Evolutionary conservation across 2,113 vertebrate genomes (phyloP).

Genomic region (Engraulis encrasicolus): DNA sequence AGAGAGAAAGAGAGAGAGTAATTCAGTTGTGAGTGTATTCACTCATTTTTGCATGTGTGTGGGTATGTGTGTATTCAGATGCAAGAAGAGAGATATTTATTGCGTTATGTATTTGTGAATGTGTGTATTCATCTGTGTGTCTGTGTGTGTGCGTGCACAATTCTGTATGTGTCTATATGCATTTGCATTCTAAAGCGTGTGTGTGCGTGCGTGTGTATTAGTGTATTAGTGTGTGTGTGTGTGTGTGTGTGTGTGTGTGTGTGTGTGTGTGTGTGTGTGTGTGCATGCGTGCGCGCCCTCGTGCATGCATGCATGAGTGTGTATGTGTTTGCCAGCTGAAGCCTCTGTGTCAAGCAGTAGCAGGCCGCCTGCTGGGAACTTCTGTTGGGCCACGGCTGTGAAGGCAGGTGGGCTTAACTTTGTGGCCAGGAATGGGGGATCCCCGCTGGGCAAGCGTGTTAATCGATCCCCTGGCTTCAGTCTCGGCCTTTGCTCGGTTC

Average conservation of each 20-base stretch:
- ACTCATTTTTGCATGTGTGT: too few species aligned
- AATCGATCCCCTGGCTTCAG: conserved; percentile 72
- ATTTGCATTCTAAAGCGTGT: background rate
- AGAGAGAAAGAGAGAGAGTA: too few species aligned
- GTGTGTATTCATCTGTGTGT: too few species aligned
- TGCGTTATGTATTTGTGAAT: too few species aligned
- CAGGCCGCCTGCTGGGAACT: conserved; percentile 8
- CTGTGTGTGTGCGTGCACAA: too few species aligned
- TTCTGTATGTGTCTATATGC: too few species aligned
- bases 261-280: background rate
- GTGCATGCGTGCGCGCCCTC: background rate
- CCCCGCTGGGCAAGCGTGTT: conserved; percentile 67
- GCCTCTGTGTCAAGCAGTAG: conserved; percentile 6
- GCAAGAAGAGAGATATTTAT: too few species aligned
- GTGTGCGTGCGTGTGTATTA: background rate
- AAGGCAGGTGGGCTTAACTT: conserved; percentile 35
- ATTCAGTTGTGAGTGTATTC: too few species aligned
- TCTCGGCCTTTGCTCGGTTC: conserved; percentile 68
- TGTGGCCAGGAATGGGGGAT: conserved; percentile 61
- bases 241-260: background rate
- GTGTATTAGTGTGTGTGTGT: background rate
- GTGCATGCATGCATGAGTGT: background rate
- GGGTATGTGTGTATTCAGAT: too few species aligned
- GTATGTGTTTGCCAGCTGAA: background rate
- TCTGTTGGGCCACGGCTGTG: conserved; percentile 17